A percentile compares a stretch with the other conserved stretches of the same genome.
Conservation (phyloP, 2,797 vertebrate species). For the Lepus townsendii region DNA sequence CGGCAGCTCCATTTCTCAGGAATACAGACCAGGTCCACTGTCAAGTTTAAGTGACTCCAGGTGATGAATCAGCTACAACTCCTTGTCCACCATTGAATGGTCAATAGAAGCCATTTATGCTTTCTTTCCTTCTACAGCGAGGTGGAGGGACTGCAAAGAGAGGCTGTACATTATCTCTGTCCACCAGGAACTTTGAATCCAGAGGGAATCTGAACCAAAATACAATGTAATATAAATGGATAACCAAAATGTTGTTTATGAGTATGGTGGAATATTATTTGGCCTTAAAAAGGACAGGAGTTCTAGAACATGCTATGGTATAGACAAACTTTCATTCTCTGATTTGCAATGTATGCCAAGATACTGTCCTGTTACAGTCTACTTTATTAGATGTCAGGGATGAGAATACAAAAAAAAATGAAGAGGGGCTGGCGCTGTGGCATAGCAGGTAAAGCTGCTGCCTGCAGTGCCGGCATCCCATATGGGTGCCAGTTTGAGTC, state of each 20-base stretch:
- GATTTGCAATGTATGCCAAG: background rate
- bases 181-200: background rate
- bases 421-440: too few species aligned
- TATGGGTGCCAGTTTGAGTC: too few species aligned
- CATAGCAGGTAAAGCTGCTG: too few species aligned
- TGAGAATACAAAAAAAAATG: background rate
- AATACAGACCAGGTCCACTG: background rate
- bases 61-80: background rate
- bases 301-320: background rate
- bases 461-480: too few species aligned
- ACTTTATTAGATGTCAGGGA: slow-evolving; percentile 59
- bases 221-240: background rate
- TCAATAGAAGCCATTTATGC: background rate
- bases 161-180: background rate
- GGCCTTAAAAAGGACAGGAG: background rate
- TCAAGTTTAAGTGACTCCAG: background rate
- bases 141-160: background rate
- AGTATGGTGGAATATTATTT: background rate
- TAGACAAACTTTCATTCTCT: background rate
- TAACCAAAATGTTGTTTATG: background rate
- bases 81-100: background rate
- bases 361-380: background rate
- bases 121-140: background rate
- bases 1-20: background rate
- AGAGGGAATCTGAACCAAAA: slow-evolving; percentile 30